Conservation (phyloP, 2,797 vertebrate genomes). For the Sebastiscus tertius region DNA sequence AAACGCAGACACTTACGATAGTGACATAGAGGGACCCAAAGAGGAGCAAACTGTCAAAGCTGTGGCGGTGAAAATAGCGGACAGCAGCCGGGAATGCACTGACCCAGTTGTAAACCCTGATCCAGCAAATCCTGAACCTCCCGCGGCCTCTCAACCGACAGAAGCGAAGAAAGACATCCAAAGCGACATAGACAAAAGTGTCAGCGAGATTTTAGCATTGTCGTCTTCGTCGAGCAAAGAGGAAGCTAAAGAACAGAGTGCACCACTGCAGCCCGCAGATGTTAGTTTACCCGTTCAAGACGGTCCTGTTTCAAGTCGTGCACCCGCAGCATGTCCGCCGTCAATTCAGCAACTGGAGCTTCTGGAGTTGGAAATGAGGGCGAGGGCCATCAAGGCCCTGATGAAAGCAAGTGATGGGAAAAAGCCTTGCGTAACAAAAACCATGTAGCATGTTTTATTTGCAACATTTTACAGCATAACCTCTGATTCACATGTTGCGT, state of each 20-base stretch:
- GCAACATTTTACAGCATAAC: neutral
- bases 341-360: slow-evolving; percentile 96
- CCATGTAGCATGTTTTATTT: neutral
- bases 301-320: neutral
- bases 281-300: neutral
- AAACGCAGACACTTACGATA: slow-evolving; percentile 95
- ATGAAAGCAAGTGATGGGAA: slow-evolving; percentile 95
- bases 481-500: neutral
- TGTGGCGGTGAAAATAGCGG: slow-evolving; percentile 54
- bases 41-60: slow-evolving; percentile 82
- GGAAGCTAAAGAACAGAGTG: slow-evolving; percentile 57
- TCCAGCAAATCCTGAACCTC: neutral
- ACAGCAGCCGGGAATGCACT: neutral
- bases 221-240: slow-evolving; percentile 74
- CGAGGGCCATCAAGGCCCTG: slow-evolving; percentile 95
- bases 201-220: slow-evolving; percentile 92
- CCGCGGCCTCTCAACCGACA: neutral
- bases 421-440: slow-evolving; percentile 65
- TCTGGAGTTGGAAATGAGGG: slow-evolving; percentile 97
- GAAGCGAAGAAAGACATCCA: slow-evolving; percentile 85
- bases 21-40: slow-evolving; percentile 94
- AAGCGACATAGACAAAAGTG: slow-evolving; percentile 95
- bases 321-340: slow-evolving; percentile 82
- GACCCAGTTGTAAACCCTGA: neutral
- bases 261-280: neutral